Evolutionary conservation across 2,888 invertebrate genomes (phyloP).

Genomic region (Liodrosophila aerea): DNA sequence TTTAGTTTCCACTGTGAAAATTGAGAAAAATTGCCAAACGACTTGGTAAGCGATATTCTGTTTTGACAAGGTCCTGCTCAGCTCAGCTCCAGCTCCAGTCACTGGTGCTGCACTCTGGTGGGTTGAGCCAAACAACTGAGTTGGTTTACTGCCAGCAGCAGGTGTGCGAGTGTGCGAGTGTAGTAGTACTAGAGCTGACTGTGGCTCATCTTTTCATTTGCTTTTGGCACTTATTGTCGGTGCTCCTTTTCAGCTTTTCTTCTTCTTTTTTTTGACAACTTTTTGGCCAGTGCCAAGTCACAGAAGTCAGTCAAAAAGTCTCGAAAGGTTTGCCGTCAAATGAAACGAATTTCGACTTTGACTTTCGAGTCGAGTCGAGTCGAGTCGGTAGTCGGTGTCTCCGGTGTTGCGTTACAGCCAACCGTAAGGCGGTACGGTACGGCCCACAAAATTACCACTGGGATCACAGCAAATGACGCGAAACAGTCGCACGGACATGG

Average conservation of each 20-base stretch:
- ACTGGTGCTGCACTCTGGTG: constrained; percentile 20
- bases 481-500: constrained; percentile 73
- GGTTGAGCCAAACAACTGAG: constrained; percentile 36
- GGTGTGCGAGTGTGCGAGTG: constrained; percentile 32
- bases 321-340: constrained; percentile 59
- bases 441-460: constrained; percentile 75
- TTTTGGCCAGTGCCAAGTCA: constrained; percentile 44
- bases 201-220: constrained; percentile 19
- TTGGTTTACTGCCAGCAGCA: constrained; percentile 66
- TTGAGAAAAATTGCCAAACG: constrained; percentile 79
- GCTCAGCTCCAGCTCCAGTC: neutral
- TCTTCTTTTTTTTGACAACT: constrained; percentile 65
- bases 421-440: constrained; percentile 19
- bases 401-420: constrained; percentile 49
- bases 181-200: constrained; percentile 16
- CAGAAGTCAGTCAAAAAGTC: constrained; percentile 26
- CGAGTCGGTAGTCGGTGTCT: constrained; percentile 41
- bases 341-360: constrained; percentile 45
- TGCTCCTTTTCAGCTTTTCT: constrained; percentile 2
- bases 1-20: constrained; percentile 72
- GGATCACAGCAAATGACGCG: constrained; percentile 77
- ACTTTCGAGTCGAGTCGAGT: constrained; percentile 10
- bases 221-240: constrained; percentile 61
- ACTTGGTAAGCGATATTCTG: constrained; percentile 77
- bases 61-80: constrained; percentile 55